These are phyloP conservation scores for Argyrosomus regius DNA, from an alignment of 2,797 vertebrate genomes.

Conservation along the genomic window DNA sequence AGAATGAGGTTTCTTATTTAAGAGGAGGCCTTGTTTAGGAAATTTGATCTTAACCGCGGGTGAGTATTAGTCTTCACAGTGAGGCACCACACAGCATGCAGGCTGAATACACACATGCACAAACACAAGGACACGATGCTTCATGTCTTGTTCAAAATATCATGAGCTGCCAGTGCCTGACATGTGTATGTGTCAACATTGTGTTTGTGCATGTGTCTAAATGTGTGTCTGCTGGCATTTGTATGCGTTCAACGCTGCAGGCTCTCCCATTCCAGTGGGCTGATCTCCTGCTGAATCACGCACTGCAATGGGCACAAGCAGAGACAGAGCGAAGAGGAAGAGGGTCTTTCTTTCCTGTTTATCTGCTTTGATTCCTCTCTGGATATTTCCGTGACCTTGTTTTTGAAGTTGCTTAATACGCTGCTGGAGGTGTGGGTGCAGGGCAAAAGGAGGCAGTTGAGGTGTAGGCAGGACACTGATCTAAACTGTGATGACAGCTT, in stretches of 20 bases:
- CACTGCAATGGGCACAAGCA: constrained; percentile 27
- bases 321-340: constrained; percentile 27
- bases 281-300: constrained; percentile 66
- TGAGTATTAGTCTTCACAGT: constrained; percentile 55
- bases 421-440: constrained; percentile 70
- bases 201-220: constrained; percentile 35
- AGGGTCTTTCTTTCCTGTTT: constrained; percentile 37
- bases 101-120: constrained; percentile 5
- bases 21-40: constrained; percentile 55
- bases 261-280: constrained; percentile 48
- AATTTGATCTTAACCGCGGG: constrained; percentile 61
- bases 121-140: background rate
- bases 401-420: constrained; percentile 71
- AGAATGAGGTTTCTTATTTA: constrained; percentile 60
- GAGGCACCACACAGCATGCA: constrained; percentile 32
- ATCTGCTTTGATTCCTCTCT: constrained; percentile 57
- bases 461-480: constrained; percentile 72
- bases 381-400: constrained; percentile 70
- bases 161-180: constrained; percentile 31
- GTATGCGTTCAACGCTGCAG: constrained; percentile 46
- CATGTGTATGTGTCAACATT: constrained; percentile 30
- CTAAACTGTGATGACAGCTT: constrained; percentile 80
- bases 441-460: constrained; percentile 53
- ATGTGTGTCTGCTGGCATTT: constrained; percentile 49
- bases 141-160: constrained; percentile 18